Evolutionary conservation across 2,113 vertebrate species (phyloP).

Genomic region (Ceyx margarethae): DNA sequence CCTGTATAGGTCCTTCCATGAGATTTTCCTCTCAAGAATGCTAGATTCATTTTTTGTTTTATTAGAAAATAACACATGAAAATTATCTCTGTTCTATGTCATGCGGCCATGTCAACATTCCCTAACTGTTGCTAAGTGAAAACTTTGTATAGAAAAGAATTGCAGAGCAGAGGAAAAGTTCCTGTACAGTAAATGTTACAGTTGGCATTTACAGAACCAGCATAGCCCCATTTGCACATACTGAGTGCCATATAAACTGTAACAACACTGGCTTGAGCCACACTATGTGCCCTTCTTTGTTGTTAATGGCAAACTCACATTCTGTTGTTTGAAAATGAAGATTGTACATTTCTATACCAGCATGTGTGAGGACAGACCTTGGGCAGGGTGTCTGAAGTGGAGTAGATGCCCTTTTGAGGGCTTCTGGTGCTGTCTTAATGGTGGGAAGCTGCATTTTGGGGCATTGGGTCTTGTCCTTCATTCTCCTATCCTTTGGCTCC

Average conservation of each 20-base stretch:
- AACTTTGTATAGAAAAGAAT: not conserved
- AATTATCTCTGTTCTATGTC: not conserved
- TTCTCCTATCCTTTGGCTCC: constrained; percentile 46
- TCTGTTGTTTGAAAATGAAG: not conserved
- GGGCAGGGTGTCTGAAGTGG: not conserved
- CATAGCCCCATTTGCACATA: not conserved
- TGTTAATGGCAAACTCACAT: not conserved
- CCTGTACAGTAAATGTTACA: not conserved
- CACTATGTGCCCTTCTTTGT: not conserved
- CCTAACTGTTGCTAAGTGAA: not conserved
- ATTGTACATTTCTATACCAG: not conserved
- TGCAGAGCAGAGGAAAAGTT: not conserved
- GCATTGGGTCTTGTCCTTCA: not conserved
- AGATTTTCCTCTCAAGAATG: not conserved
- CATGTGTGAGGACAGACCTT: rapidly evolving
- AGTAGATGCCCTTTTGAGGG: not conserved
- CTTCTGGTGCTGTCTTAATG: not conserved
- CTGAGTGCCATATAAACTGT: not conserved
- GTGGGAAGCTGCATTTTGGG: rapidly evolving
- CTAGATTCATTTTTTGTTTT: not conserved
- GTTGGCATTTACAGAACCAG: not conserved
- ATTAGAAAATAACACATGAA: not conserved
- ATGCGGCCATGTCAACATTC: not conserved
- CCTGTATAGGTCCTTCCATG: not conserved
- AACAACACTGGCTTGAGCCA: not conserved